Percentiles rank a stretch among this genome's conserved stretches.
phyloP scores from a whole-genome alignment of 2,113 vertebrate genomes.

The Noturus placidus region DNA sequence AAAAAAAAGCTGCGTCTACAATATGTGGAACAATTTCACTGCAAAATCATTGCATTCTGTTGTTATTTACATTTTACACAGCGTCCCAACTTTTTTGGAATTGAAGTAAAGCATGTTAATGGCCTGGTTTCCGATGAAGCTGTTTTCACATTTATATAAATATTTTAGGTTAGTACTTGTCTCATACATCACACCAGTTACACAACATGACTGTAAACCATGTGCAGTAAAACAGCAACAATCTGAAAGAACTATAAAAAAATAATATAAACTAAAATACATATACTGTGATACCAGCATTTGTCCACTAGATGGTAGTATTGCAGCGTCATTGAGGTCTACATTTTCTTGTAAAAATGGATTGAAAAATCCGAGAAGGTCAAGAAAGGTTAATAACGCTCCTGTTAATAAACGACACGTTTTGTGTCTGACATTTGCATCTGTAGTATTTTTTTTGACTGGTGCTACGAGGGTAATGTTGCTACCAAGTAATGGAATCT shows the following conservation, averaged over 20 bases:
- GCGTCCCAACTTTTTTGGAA: no score
- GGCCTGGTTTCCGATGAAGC: not conserved
- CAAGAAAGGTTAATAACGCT: not conserved
- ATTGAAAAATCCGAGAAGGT: not conserved
- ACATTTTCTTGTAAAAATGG: not conserved
- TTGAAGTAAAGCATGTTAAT: not conserved
- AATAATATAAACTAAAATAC: not conserved
- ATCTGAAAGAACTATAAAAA: not conserved
- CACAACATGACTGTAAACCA: not conserved
- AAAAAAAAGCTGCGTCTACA: no score
- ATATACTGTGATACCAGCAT: slow-evolving; percentile 26
- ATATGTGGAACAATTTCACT: no score
- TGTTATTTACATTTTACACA: no score
- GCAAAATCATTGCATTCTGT: no score
- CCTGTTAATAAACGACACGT: not conserved
- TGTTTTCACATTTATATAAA: not conserved
- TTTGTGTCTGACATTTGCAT: not conserved
- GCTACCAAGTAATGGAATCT: not conserved
- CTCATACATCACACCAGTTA: not conserved
- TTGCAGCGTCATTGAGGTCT: not conserved
- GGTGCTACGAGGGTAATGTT: not conserved
- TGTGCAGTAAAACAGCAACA: not conserved
- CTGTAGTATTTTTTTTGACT: no score
- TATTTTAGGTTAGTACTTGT: not conserved
- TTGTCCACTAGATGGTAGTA: slow-evolving; percentile 68